A percentile compares a stretch with the other conserved stretches of the same genome.
These are phyloP conservation scores for Neotoxoptera formosana DNA, from an alignment of 1,140 invertebrate species.

Conservation along the genomic window DNA sequence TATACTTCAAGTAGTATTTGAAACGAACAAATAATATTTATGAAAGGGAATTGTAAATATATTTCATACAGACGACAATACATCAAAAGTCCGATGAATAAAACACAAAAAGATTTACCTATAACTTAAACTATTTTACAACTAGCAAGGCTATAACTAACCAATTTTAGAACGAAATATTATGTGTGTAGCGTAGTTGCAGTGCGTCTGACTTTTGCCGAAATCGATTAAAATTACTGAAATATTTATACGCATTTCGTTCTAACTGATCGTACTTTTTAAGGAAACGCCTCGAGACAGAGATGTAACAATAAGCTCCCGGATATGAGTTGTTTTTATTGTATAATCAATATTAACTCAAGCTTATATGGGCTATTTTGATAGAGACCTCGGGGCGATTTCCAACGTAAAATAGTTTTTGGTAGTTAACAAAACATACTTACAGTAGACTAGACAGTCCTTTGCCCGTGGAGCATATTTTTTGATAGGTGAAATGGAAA, in stretches of 20 bases:
- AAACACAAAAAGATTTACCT: neutral
- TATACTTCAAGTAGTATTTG: neutral
- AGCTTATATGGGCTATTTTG: neutral
- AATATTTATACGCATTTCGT: neutral
- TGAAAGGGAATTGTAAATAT: neutral
- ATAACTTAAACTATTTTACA: neutral
- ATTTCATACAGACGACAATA: neutral
- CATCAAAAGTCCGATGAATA: neutral
- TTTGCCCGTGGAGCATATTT: neutral
- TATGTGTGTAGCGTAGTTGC: neutral
- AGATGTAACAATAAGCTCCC: neutral
- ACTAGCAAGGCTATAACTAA: neutral
- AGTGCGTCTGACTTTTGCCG: neutral
- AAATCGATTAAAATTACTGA: neutral
- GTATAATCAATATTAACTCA: conserved; percentile 6
- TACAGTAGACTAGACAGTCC: neutral
- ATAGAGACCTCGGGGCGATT: neutral
- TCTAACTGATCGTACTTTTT: neutral
- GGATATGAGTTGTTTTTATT: neutral
- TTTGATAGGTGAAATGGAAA: neutral
- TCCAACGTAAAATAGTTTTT: neutral
- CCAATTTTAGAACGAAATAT: neutral
- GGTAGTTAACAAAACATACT: conserved; percentile 5
- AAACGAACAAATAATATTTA: neutral
- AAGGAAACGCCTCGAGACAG: neutral